These are phyloP conservation scores for Drusus annulatus DNA, from an alignment of 1,140 invertebrate species.

Conservation along the genomic window DNA sequence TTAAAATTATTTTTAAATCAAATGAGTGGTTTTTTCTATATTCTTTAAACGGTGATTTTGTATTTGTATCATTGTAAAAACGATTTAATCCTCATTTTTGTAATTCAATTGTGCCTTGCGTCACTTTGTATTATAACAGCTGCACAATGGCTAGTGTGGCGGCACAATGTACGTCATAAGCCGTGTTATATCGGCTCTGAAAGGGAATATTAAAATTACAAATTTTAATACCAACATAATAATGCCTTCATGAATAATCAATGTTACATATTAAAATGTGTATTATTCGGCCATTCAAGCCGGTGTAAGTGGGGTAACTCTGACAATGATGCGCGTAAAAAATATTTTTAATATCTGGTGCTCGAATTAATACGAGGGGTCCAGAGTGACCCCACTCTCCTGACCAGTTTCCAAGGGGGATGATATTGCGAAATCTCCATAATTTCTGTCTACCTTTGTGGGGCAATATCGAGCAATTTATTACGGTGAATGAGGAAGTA, in stretches of 20 bases:
- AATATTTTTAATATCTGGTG: conserved; percentile 57
- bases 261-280: conserved; percentile 57
- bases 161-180: conserved; percentile 41
- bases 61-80: not conserved
- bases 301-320: conserved; percentile 48
- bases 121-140: conserved; percentile 39
- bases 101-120: conserved; percentile 35
- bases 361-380: conserved; percentile 30
- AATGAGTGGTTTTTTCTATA: too few species aligned
- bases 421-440: conserved; percentile 32
- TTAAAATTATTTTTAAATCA: too few species aligned
- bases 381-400: conserved; percentile 16
- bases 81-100: conserved; percentile 33
- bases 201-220: conserved; percentile 56
- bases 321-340: conserved; percentile 49
- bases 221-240: conserved; percentile 58
- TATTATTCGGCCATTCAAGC: conserved; percentile 51
- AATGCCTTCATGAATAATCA: conserved; percentile 58
- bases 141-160: conserved; percentile 19
- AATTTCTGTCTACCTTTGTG: conserved; percentile 10
- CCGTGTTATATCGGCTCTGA: conserved; percentile 39
- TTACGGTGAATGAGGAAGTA: conserved; percentile 10
- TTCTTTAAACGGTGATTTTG: conserved; percentile 2
- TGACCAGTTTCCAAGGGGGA: conserved; percentile 10
- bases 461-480: not conserved